Conservation (phyloP, 2,113 vertebrate species). For the Scomber colias region DNA sequence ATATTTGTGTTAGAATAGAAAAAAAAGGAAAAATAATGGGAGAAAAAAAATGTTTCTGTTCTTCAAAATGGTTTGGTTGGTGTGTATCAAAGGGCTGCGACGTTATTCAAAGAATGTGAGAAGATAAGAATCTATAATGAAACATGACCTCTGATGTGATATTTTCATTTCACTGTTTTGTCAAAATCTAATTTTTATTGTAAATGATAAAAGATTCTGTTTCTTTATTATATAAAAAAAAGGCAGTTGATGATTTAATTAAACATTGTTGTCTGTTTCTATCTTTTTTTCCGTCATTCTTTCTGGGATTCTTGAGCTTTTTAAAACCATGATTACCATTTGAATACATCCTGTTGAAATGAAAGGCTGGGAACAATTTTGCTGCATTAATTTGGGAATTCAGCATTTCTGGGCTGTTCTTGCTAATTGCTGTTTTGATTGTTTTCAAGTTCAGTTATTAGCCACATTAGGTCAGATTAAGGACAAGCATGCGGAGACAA, state of each 20-base stretch:
- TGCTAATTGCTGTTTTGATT: constrained; percentile 81
- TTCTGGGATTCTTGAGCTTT: not conserved
- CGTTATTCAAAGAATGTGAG: constrained; percentile 42
- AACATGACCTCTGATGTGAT: constrained; percentile 50
- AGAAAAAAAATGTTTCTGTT: constrained; percentile 47
- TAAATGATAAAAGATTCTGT: constrained; percentile 33
- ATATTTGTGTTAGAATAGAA: constrained; percentile 57
- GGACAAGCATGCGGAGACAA: constrained; percentile 77
- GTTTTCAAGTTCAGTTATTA: constrained; percentile 77
- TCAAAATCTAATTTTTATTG: constrained; percentile 42
- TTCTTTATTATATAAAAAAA: constrained; percentile 5
- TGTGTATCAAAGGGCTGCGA: constrained; percentile 50
- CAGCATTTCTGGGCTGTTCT: constrained; percentile 65
- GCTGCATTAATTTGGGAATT: constrained; percentile 53
- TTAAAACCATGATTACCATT: not conserved
- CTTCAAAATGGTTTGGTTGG: constrained; percentile 46
- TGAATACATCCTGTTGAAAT: not conserved
- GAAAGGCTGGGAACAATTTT: constrained; percentile 41
- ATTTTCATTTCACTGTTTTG: constrained; percentile 24
- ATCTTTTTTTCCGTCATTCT: not conserved
- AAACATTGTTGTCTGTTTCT: not conserved
- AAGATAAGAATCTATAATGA: constrained; percentile 58
- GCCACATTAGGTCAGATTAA: constrained; percentile 84
- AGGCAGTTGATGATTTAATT: not conserved
- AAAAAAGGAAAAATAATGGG: constrained; percentile 15